A percentile compares a stretch with the other conserved stretches of the same genome.
Conservation (phyloP, 2,797 vertebrate species). For the Hydrolagus colliei region DNA sequence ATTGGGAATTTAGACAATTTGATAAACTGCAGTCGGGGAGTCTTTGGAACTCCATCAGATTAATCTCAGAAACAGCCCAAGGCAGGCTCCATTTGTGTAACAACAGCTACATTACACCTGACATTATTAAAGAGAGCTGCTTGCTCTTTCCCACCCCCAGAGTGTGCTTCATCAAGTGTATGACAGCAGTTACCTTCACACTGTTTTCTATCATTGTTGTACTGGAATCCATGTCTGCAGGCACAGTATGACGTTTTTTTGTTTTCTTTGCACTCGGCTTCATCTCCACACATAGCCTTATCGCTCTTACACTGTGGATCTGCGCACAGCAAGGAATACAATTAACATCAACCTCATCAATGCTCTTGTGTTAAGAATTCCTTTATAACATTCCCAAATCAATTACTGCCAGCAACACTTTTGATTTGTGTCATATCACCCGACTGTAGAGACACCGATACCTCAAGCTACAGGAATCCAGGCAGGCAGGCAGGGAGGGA, state of each 20-base stretch:
- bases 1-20: no score
- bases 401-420: no score
- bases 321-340: not conserved
- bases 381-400: no score
- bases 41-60: no score
- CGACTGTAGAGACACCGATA: not conserved
- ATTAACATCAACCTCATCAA: not conserved
- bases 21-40: no score
- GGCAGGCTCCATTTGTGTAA: not conserved
- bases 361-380: no score
- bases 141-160: no score
- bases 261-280: constrained; percentile 73
- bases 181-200: constrained; percentile 69
- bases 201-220: constrained; percentile 59
- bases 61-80: not conserved
- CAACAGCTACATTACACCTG: no score
- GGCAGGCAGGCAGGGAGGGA: not conserved
- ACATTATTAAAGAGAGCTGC: no score
- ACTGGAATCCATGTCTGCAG: constrained; percentile 79
- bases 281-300: constrained; percentile 72
- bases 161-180: no score
- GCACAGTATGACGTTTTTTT: constrained; percentile 72
- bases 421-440: no score
- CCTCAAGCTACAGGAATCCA: not conserved
- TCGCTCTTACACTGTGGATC: constrained; percentile 70